A percentile compares a stretch with the other conserved stretches of the same genome.
Conservation (phyloP, 37 sponge, comb jelly and placozoan genomes). For the Lycopodina hypogea region DNA sequence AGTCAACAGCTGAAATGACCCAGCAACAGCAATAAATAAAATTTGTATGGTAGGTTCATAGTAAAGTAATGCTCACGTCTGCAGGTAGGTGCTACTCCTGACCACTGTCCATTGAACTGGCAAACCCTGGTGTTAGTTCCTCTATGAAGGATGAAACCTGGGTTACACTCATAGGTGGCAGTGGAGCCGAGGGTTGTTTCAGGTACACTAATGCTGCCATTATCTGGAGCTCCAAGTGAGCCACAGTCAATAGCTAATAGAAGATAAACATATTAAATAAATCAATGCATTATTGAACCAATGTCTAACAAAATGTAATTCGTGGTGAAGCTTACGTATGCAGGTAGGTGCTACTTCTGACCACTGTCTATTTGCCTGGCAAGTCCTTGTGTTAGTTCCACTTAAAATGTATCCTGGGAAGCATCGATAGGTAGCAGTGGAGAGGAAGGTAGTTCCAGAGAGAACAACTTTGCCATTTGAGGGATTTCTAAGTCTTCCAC, state of each 20-base stretch:
- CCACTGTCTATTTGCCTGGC: conserved; percentile 49
- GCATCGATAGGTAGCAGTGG: conserved; percentile 56
- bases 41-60: neutral
- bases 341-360: conserved; percentile 57
- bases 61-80: conserved; percentile 23
- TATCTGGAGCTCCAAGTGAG: conserved; percentile 20
- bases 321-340: neutral
- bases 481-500: conserved; percentile 29
- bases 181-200: conserved; percentile 28
- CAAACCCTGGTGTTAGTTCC: conserved; percentile 44
- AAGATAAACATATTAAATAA: neutral
- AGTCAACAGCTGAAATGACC: conserved; percentile 18
- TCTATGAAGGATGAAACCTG: conserved; percentile 26
- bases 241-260: conserved; percentile 57
- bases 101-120: conserved; percentile 49
- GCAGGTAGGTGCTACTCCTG: conserved; percentile 44
- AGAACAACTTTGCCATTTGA: conserved; percentile 46
- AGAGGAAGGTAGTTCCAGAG: conserved; percentile 18
- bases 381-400: conserved; percentile 13
- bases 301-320: neutral
- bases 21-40: neutral
- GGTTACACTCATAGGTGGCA: conserved; percentile 56
- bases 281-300: neutral
- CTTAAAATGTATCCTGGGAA: conserved; percentile 33
- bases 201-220: neutral